Evolutionary conservation across 2,797 vertebrate genomes (phyloP).

Genomic region (Sandelia bainsii): DNA sequence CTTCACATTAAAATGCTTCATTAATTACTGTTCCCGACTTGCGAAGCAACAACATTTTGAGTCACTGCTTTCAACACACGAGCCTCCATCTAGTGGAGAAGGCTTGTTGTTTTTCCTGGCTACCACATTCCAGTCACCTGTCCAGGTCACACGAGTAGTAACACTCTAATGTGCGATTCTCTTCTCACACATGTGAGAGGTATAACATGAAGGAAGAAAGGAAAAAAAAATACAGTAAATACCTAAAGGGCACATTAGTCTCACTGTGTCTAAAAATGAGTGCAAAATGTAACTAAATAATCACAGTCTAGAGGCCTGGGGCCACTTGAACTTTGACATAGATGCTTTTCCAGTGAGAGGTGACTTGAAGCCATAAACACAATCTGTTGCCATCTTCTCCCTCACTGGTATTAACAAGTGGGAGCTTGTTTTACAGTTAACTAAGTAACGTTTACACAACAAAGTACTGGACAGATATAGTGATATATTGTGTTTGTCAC

Average conservation of each 20-base stretch:
- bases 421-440: slow-evolving; percentile 36
- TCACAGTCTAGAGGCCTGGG: not conserved
- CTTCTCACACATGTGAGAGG: not conserved
- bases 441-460: slow-evolving; percentile 16
- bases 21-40: slow-evolving; percentile 14
- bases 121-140: slow-evolving; percentile 35
- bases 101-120: slow-evolving; percentile 45
- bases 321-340: slow-evolving; percentile 37
- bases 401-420: slow-evolving; percentile 28
- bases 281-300: slow-evolving; percentile 12
- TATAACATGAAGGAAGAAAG: not conserved
- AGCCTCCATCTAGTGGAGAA: slow-evolving; percentile 43
- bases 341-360: slow-evolving; percentile 37
- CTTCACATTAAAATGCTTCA: slow-evolving; percentile 17
- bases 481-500: not conserved
- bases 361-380: slow-evolving; percentile 21
- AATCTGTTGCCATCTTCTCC: slow-evolving; percentile 18
- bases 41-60: slow-evolving; percentile 33
- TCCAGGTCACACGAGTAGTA: not conserved
- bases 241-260: not conserved
- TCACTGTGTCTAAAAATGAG: not conserved
- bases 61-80: slow-evolving; percentile 30
- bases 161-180: not conserved
- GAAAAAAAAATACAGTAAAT: not conserved
- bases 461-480: not conserved